Evolutionary conservation across 1,140 invertebrate genomes (phyloP), one percentile per base, ranked within the genome.

Genomic region (Drosophila subobscura): DNA sequence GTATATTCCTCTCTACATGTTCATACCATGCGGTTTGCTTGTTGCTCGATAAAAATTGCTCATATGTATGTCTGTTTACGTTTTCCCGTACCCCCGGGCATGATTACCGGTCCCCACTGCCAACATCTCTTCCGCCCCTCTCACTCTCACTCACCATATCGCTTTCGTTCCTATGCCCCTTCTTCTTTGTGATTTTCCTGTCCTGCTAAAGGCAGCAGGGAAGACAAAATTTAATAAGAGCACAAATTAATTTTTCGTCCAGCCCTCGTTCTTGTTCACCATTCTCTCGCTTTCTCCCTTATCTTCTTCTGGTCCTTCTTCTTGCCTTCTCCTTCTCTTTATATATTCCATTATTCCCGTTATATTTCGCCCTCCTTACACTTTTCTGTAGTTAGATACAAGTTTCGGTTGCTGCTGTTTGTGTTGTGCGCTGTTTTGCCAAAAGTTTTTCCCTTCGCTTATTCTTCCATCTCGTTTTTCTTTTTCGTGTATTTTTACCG

Each of bases 221-320:
- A 12, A 72, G 58, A 59, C 54, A 86, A 85, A 85, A 86, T 85
- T 85, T 85, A 85, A 85, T 85, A 85, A 85, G 81, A 86, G 81
- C 81, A 81, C 81, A 85, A 85, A 85, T 85, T 85, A 85, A 85
- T 85, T 85, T 86, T 86, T 78, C 75, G 83, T 89, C 63, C 84
- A 81, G 76, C 83, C 84, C 83, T 75, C 78, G 68, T 65, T 64
- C 45, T 41, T 16, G n/a, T 52, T 52, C 37, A 51, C 55, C 64
- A 44, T 65, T 33, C 37, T 55, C 25, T 58, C 33, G 33, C 51
- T 40, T 44, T 49, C 58, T 55, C 46, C 53, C 22, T 20, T 51
- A 42, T 22, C 42, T 53, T 67, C 22, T 59, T 47, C 22, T 25
- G 27, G n/a, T 40, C 0, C 1, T 20, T 25, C 33, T 33, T 44